Evolutionary conservation across 1,140 invertebrate species (phyloP), one percentile per base, ranked within the genome.

Genomic region (Tyrophagus putrescentiae): DNA sequence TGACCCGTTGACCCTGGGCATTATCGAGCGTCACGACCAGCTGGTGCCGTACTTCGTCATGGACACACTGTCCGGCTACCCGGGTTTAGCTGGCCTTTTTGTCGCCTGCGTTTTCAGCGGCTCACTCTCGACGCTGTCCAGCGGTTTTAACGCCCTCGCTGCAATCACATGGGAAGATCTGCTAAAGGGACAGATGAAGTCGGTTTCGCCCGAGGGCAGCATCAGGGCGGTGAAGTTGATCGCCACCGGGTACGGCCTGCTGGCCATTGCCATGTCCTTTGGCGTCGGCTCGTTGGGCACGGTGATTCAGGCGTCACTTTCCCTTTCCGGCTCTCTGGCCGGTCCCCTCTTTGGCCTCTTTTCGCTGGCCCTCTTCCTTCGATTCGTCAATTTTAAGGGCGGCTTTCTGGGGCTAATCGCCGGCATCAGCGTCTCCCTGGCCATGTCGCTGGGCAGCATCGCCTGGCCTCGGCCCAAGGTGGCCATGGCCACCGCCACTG

Each of bases 321-420:
- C 71, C 45, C 67, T 77, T 21, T 71, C 70, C 58, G 75, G 76
- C 21, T 73, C 82, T 5, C 76, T 80, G 3, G 72, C 75, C 34
- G 85, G 85, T 41, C 83, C 84, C 21, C 70, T 87, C 1, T 72
- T 87, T 0, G 84, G 84, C 4, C 75, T 86, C 6, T 87, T 87
- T 66, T 80, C 80, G 1, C 73, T 87, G 33, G 85, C 84, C 52
- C 80, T 87, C 72, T 82, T 86, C 65, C 79, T 83, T 41, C 84
- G 84, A 0, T 78, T 76, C 72, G 78, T 80, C 0, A 85, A 84
- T 67, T 73, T 79, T 7, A 75, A 72, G 59, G 62, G 58, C 5
- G 57, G 50, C 16, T 9, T 63, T n/a, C 33, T 44, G 21, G 62
- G 62, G 25, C 50, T 63, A 6, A 18, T 63, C 13, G 39, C 21